These are phyloP conservation scores for Iphiclides podalirius DNA, from an alignment of 2,888 invertebrate species.

Conservation along the genomic window DNA sequence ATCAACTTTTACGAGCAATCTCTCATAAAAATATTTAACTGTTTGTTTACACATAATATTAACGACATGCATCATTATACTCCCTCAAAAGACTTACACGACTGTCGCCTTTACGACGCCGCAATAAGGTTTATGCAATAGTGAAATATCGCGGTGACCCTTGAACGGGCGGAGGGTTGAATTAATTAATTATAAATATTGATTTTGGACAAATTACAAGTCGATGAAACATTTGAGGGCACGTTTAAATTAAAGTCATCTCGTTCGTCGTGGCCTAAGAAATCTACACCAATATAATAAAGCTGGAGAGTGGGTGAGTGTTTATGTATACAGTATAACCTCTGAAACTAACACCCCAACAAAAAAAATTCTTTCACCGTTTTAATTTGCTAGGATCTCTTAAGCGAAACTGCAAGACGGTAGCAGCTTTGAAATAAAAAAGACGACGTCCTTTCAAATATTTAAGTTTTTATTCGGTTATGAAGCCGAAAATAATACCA, in stretches of 20 bases:
- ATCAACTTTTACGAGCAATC: conserved; percentile 74
- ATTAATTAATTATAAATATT: conserved; percentile 58
- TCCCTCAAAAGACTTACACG: conserved; percentile 30
- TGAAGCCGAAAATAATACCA: too few relatives aligned
- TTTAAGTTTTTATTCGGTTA: too few relatives aligned
- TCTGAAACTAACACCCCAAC: too few relatives aligned
- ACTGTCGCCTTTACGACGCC: conserved; percentile 31
- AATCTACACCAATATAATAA: too few relatives aligned
- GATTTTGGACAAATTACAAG: conserved; percentile 31
- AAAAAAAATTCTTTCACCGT: too few relatives aligned
- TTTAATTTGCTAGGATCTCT: too few relatives aligned
- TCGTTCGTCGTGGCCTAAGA: too few relatives aligned
- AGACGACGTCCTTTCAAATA: too few relatives aligned
- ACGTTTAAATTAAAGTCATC: neutral
- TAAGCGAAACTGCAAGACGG: too few relatives aligned
- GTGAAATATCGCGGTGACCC: conserved; percentile 14
- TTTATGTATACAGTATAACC: too few relatives aligned
- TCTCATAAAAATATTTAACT: conserved; percentile 77
- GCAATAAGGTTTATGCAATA: conserved; percentile 26
- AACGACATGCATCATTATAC: conserved; percentile 51
- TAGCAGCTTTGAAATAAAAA: too few relatives aligned
- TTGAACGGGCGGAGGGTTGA: conserved; percentile 34
- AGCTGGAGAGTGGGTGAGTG: too few relatives aligned
- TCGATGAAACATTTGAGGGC: neutral
- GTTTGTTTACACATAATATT: conserved; percentile 75